A percentile compares a stretch with the other conserved stretches of the same genome.
phyloP scores from a whole-genome alignment of 2,797 vertebrate genomes.

The Acipenser transmontanus region DNA sequence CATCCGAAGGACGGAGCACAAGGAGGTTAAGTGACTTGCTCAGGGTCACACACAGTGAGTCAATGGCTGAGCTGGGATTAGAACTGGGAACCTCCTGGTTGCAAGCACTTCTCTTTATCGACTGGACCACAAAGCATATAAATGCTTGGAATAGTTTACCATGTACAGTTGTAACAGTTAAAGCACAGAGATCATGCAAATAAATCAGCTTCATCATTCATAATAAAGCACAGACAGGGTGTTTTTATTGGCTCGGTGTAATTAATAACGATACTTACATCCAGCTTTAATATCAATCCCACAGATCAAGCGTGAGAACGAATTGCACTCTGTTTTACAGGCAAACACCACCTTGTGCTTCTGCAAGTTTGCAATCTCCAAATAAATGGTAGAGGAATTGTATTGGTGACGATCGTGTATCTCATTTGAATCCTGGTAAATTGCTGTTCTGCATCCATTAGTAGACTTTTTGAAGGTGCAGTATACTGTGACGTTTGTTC shows the following conservation, averaged over 20 bases:
- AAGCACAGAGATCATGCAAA: constrained; percentile 10
- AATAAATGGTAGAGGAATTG: constrained; percentile 7
- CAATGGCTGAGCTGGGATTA: too few relatives aligned
- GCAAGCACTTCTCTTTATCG: too few relatives aligned
- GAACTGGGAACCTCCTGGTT: too few relatives aligned
- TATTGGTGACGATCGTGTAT: neutral
- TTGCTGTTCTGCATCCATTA: constrained; percentile 8
- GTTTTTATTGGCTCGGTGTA: neutral
- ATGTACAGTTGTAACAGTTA: constrained; percentile 14
- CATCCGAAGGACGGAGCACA: too few relatives aligned
- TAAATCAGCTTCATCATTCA: neutral
- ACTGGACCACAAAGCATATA: too few relatives aligned
- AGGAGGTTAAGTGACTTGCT: too few relatives aligned
- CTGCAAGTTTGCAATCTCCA: neutral
- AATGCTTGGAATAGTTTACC: too few relatives aligned
- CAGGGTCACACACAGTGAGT: too few relatives aligned
- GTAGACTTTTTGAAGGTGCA: constrained; percentile 7
- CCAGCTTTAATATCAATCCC: constrained; percentile 45
- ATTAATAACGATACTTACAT: constrained; percentile 40
- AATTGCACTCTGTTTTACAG: constrained; percentile 22
- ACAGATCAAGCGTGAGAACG: constrained; percentile 27
- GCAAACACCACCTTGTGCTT: constrained; percentile 33
- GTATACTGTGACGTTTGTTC: constrained; percentile 7
- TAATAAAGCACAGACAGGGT: neutral
- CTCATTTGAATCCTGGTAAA: constrained; percentile 24